Conservation (phyloP, 2,888 invertebrate species). For the Aspidiotus destructor region DNA sequence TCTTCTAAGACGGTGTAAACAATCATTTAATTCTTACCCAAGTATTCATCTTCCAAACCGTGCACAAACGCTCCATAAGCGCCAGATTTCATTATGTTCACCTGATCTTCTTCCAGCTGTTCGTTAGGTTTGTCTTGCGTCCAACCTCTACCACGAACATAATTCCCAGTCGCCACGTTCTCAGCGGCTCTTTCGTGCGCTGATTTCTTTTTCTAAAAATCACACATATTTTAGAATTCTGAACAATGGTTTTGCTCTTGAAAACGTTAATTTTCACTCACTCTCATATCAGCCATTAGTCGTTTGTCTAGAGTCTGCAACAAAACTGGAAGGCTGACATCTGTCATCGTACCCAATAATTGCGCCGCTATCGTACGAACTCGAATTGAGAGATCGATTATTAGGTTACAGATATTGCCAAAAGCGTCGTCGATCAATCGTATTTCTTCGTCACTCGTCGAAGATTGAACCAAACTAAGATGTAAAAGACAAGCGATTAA, state of each 20-base stretch:
- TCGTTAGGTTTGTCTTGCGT: constrained; percentile 74
- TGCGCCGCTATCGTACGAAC: constrained; percentile 77
- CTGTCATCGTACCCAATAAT: constrained; percentile 73
- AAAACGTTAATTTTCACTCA: constrained; percentile 41
- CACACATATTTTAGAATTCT: background rate
- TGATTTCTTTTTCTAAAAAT: constrained; percentile 61
- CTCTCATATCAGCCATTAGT: constrained; percentile 88
- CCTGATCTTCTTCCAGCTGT: constrained; percentile 59
- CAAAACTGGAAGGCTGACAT: constrained; percentile 78
- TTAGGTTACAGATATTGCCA: constrained; percentile 82
- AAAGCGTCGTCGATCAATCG: constrained; percentile 92
- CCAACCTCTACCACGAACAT: constrained; percentile 85
- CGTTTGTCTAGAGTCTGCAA: constrained; percentile 97
- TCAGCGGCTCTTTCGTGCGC: constrained; percentile 79
- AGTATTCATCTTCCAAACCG: constrained; percentile 93
- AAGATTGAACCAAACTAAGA: constrained; percentile 23
- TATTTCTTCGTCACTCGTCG: constrained; percentile 59
- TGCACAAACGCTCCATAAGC: constrained; percentile 98
- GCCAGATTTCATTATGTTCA: constrained; percentile 77
- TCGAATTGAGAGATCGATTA: constrained; percentile 83
- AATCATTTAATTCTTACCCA: constrained; percentile 48
- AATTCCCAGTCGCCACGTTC: constrained; percentile 73
- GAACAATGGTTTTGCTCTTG: background rate
- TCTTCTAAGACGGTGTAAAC: background rate
- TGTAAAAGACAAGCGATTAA: background rate